Evolutionary conservation across 92 coral and sea anemone species (phyloP).

Genomic region (Metridium senile): DNA sequence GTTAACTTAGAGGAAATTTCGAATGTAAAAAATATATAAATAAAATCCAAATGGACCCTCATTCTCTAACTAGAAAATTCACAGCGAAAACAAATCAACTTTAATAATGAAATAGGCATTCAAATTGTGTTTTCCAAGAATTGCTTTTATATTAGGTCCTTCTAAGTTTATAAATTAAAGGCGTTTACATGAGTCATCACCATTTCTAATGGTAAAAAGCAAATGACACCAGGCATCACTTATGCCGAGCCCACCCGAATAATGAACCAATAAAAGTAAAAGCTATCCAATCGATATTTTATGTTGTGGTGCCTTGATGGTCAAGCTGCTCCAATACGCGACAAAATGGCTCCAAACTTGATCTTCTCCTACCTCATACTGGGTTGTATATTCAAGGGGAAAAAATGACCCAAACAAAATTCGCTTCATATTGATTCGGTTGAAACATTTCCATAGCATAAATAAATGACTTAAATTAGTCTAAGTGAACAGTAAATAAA

Average conservation of each 20-base stretch:
- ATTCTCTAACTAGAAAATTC: neutral
- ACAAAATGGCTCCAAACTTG: conserved; percentile 31
- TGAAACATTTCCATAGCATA: neutral
- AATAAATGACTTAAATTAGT: conserved; percentile 15
- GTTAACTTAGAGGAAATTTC: too few species aligned
- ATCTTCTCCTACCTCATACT: conserved; percentile 12
- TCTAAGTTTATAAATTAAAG: neutral
- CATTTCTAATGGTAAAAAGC: neutral
- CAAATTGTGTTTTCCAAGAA: neutral
- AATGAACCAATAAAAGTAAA: conserved; percentile 1
- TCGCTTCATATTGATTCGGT: neutral
- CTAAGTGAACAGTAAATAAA: conserved; percentile 6
- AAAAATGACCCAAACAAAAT: conserved; percentile 12
- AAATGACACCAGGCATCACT: conserved; percentile 8
- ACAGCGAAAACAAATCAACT: neutral
- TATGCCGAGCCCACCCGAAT: conserved; percentile 18
- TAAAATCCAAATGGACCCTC: too few species aligned
- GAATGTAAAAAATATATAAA: too few species aligned
- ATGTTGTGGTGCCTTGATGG: conserved; percentile 32
- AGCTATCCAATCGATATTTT: conserved; percentile 12
- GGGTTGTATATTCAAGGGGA: conserved; percentile 17
- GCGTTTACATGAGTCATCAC: conserved; percentile 5
- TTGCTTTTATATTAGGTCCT: neutral
- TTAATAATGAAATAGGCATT: neutral
- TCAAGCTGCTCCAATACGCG: conserved; percentile 32